A percentile compares a stretch with the other conserved stretches of the same genome.
Evolutionary conservation across 2,797 vertebrate genomes (phyloP).

Genomic region (Artibeus lituratus): DNA sequence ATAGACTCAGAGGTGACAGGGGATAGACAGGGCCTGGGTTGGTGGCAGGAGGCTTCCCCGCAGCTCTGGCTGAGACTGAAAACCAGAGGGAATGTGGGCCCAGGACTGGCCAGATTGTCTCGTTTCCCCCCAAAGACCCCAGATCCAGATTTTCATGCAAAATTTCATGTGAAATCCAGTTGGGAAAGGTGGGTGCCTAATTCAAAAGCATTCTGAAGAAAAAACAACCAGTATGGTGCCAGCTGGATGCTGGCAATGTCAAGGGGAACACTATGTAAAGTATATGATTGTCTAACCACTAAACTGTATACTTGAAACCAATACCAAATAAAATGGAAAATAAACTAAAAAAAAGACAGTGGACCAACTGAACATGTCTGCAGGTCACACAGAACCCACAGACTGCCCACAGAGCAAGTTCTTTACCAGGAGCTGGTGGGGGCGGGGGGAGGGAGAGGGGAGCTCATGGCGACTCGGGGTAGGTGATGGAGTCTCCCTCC

Average conservation of each 20-base stretch:
- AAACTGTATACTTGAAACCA: neutral
- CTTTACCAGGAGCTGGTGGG: neutral
- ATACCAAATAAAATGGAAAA: neutral
- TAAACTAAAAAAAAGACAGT: neutral
- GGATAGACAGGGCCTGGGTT: neutral
- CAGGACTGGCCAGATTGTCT: neutral
- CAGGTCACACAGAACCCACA: neutral
- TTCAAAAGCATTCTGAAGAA: neutral
- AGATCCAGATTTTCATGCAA: neutral
- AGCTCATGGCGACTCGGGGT: accelerated
- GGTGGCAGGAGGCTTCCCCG: accelerated
- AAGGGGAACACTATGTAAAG: neutral
- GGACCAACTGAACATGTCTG: neutral
- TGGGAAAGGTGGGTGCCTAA: neutral
- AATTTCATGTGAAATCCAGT: neutral
- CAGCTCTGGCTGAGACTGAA: neutral
- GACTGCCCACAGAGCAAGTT: neutral
- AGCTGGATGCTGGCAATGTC: neutral
- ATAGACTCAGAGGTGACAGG: neutral
- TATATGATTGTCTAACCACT: neutral
- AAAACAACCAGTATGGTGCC: neutral
- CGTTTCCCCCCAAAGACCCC: accelerated
- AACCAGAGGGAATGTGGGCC: neutral
- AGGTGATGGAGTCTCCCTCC: neutral
- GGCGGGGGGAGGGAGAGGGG: neutral